Conservation (phyloP, 2,797 vertebrate genomes). For the Darevskia nairensis region DNA sequence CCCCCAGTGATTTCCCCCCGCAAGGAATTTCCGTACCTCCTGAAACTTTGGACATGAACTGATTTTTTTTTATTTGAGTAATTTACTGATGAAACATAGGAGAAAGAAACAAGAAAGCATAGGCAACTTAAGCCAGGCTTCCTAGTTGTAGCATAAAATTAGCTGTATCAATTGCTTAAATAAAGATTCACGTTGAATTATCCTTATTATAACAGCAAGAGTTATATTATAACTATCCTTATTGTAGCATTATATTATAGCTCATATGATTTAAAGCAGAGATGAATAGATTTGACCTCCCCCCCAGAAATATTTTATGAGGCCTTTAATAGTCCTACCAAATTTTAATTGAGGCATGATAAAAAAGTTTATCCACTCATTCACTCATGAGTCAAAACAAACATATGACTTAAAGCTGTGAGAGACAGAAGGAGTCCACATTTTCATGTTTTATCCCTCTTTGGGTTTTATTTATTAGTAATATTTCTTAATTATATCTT, state of each 20-base stretch:
- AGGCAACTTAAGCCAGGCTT: background rate
- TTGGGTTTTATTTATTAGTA: background rate
- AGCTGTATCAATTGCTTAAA: background rate
- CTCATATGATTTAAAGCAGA: background rate
- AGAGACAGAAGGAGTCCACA: no score
- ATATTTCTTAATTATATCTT: no score
- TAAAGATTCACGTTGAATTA: background rate
- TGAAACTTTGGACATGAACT: constrained; percentile 17
- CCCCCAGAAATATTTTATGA: background rate
- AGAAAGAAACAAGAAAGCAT: background rate
- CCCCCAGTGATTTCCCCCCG: background rate
- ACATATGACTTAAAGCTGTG: background rate
- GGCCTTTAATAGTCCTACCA: background rate
- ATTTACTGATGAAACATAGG: constrained; percentile 1
- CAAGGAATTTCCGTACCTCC: constrained; percentile 31
- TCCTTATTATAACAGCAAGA: background rate
- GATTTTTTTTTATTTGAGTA: constrained; percentile 36
- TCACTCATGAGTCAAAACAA: background rate
- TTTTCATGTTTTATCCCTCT: background rate
- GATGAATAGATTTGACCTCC: background rate
- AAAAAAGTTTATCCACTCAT: background rate
- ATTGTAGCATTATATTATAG: background rate
- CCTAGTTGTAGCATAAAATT: background rate
- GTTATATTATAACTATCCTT: background rate
- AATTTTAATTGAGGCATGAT: background rate